Percentiles rank a stretch among this genome's conserved stretches.
These are phyloP conservation scores for Cryptus armator DNA, from an alignment of 2,888 invertebrate genomes.

Conservation along the genomic window DNA sequence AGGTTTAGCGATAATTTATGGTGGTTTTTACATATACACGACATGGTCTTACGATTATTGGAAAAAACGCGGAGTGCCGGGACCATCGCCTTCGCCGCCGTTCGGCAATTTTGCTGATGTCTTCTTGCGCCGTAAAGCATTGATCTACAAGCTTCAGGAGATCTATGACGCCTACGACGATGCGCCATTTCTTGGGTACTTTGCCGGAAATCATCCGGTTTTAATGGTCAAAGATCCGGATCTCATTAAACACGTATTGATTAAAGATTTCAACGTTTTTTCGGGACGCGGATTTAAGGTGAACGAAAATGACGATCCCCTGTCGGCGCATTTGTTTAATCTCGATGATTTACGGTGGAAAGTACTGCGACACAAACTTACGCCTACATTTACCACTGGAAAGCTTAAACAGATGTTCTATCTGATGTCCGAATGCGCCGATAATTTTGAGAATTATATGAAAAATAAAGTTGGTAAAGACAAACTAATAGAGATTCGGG, in stretches of 20 bases:
- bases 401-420: slow-evolving; percentile 86
- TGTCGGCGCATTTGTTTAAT: slow-evolving; percentile 83
- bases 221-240: slow-evolving; percentile 83
- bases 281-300: slow-evolving; percentile 79
- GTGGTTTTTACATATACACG: slow-evolving; percentile 46
- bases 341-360: slow-evolving; percentile 87
- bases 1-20: slow-evolving; percentile 3
- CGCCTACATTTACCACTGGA: slow-evolving; percentile 86
- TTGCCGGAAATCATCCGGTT: slow-evolving; percentile 79
- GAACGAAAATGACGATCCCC: slow-evolving; percentile 84
- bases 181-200: slow-evolving; percentile 83
- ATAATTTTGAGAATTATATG: slow-evolving; percentile 84
- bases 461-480: slow-evolving; percentile 73
- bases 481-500: slow-evolving; percentile 63
- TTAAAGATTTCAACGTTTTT: slow-evolving; percentile 83
- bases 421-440: slow-evolving; percentile 84
- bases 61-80: slow-evolving; percentile 68
- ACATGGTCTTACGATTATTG: slow-evolving; percentile 63
- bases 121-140: slow-evolving; percentile 30
- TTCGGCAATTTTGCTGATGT: slow-evolving; percentile 82
- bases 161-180: slow-evolving; percentile 66
- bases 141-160: slow-evolving; percentile 42
- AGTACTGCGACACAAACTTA: slow-evolving; percentile 84
- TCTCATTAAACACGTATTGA: slow-evolving; percentile 81
- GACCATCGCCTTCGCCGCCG: slow-evolving; percentile 80